phyloP scores from a whole-genome alignment of 2,888 invertebrate species.

The Morpho achilles region DNA sequence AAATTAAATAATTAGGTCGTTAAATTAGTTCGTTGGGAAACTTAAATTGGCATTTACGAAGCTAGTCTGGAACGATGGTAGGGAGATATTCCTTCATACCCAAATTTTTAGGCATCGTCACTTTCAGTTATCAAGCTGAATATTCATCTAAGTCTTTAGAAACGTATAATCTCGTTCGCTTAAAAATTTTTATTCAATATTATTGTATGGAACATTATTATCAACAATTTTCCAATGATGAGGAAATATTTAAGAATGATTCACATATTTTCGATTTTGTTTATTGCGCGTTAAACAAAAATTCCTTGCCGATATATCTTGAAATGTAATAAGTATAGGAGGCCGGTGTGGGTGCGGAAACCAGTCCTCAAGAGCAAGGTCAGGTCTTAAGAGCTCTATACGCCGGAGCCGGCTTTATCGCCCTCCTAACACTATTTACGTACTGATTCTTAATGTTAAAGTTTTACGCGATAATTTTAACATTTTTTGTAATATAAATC shows the following conservation, averaged over 20 bases:
- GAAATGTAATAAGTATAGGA: slow-evolving; percentile 34
- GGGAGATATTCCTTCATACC: too few species aligned
- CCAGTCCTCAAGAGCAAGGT: slow-evolving; percentile 69
- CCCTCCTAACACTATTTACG: slow-evolving; percentile 28
- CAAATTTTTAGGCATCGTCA: too few species aligned
- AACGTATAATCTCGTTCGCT: too few species aligned
- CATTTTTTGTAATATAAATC: too few species aligned
- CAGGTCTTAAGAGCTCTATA: slow-evolving; percentile 29
- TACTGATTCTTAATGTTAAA: slow-evolving; percentile 11
- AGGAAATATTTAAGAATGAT: slow-evolving; percentile 22
- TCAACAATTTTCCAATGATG: slow-evolving; percentile 5
- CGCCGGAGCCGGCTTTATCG: slow-evolving; percentile 23
- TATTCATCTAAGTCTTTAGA: too few species aligned
- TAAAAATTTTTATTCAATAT: background rate
- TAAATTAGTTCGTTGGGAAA: too few species aligned
- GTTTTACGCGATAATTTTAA: too few species aligned
- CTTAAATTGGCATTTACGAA: too few species aligned
- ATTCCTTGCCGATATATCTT: slow-evolving; percentile 19
- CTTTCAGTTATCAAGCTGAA: too few species aligned
- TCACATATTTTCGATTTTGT: slow-evolving; percentile 20
- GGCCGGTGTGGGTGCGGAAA: slow-evolving; percentile 63
- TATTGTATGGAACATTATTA: slow-evolving; percentile 1
- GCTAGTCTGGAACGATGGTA: too few species aligned
- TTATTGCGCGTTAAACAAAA: slow-evolving; percentile 18
- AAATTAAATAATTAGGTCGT: too few species aligned